Conservation (phyloP, 2,888 invertebrate genomes). For the Colletes collaris region DNA sequence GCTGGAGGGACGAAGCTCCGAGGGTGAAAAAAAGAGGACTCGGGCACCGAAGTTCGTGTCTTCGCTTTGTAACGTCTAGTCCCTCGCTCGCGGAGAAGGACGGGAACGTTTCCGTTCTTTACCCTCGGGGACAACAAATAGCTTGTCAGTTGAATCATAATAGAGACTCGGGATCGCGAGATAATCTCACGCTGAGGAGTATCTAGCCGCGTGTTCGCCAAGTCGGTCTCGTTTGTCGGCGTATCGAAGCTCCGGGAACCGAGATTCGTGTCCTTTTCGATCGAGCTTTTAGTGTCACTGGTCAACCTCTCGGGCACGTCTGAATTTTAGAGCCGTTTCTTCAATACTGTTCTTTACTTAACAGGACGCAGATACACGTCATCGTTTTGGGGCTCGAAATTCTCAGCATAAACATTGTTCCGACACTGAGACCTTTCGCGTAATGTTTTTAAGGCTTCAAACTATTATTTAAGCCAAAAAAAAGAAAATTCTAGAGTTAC, state of each 20-base stretch:
- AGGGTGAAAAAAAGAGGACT: not conserved
- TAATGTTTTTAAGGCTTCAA: too few relatives aligned
- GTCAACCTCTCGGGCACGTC: too few relatives aligned
- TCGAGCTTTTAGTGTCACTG: too few relatives aligned
- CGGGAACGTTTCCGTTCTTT: constrained; percentile 46
- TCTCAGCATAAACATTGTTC: too few relatives aligned
- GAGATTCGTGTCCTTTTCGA: not conserved
- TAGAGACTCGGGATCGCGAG: constrained; percentile 76
- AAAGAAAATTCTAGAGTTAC: too few relatives aligned
- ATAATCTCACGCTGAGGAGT: constrained; percentile 73
- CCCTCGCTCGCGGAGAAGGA: constrained; percentile 30
- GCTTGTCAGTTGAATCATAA: constrained; percentile 79
- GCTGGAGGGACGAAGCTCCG: not conserved
- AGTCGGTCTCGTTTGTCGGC: constrained; percentile 15
- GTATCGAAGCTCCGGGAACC: not conserved
- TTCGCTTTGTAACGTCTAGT: constrained; percentile 63
- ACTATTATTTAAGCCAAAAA: too few relatives aligned
- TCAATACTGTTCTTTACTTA: too few relatives aligned
- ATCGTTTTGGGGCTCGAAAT: too few relatives aligned
- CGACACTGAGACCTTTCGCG: too few relatives aligned
- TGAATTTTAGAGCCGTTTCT: too few relatives aligned
- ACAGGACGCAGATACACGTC: too few relatives aligned
- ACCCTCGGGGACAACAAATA: constrained; percentile 75
- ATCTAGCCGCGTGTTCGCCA: constrained; percentile 37
- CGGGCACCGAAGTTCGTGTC: constrained; percentile 41